phyloP scores from a whole-genome alignment of 1,140 invertebrate genomes.

The Matsumurasca onukii region DNA sequence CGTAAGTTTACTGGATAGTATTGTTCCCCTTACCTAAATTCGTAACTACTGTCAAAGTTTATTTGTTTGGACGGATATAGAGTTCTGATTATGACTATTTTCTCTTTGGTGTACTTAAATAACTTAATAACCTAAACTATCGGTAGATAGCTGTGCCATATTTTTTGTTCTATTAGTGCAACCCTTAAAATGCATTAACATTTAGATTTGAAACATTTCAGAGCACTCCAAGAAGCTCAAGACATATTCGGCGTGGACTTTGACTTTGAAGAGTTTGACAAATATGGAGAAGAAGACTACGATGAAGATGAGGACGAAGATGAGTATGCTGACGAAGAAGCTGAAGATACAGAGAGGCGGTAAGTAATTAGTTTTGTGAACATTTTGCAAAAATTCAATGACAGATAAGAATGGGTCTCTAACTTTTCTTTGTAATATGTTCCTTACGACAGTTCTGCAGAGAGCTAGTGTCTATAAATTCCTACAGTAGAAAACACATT shows the following conservation, averaged over 20 bases:
- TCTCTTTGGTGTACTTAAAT: too few relatives aligned
- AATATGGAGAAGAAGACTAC: constrained; percentile 84
- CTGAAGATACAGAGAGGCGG: constrained; percentile 47
- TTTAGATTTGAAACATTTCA: constrained; percentile 45
- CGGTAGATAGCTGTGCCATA: neutral
- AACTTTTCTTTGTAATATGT: constrained; percentile 17
- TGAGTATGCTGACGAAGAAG: constrained; percentile 72
- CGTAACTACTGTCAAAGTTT: too few relatives aligned
- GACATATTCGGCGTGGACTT: constrained; percentile 99
- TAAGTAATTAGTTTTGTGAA: too few relatives aligned
- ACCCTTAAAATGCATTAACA: neutral
- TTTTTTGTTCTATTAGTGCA: neutral
- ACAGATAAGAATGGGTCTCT: too few relatives aligned
- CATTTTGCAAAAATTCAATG: too few relatives aligned
- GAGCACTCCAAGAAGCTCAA: constrained; percentile 95
- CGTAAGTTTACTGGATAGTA: constrained; percentile 58
- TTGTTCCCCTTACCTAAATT: too few relatives aligned
- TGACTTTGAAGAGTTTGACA: constrained; percentile 94
- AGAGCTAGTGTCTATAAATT: too few relatives aligned
- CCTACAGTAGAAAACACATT: too few relatives aligned
- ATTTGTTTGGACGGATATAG: too few relatives aligned
- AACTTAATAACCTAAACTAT: neutral
- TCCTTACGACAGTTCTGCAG: too few relatives aligned
- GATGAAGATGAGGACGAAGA: constrained; percentile 78
- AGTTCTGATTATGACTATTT: too few relatives aligned